Evolutionary conservation across 1,140 invertebrate species (phyloP), one percentile per base, ranked within the genome.

Genomic region (Megalopta genalis): DNA sequence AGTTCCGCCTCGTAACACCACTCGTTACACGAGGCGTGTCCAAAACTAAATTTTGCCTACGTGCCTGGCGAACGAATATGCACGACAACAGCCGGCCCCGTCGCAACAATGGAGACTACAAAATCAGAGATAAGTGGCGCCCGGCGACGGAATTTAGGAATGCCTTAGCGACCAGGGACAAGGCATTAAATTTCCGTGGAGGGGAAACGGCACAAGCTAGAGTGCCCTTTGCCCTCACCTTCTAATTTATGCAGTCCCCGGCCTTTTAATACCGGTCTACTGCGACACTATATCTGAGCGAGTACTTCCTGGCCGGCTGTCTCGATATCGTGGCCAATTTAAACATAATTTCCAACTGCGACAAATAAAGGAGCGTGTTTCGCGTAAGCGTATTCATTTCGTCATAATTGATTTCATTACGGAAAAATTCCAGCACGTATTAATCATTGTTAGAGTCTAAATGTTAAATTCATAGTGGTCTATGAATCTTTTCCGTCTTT

Each of bases 81-180:
- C 69, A 73, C 68, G 73, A 60, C 75, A 72, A 76, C 79, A 69
- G 49, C 23, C 49, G 32, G 37, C 49, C 49, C 66, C 59, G 27
- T 27, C 7, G 65, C 63, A 57, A 86, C 83, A 88, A 89, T 89
- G 81, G 83, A 72, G 79, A 78, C 68, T 86, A 81, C 82, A 82
- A 88, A 88, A 88, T 89, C 87, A 80, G 82, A 86, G 88, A 84
- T 84, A 90, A 90, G 88, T 88, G 82, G 59, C 70, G 77, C 42
- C 52, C 66, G 59, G 59, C 77, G 57, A 81, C 68, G 77, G 75
- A 88, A 83, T 88, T 76, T 77, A 74, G 77, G 71, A 88, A 87
- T 85, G 77, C 77, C 79, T 82, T 68, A 42, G 71, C 54, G 46
- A 39, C 52, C 49, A 68, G 83, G 86, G 77, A 86, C 73, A 73